phyloP scores from a whole-genome alignment of 2,113 vertebrate genomes.

The Litocranius walleri region DNA sequence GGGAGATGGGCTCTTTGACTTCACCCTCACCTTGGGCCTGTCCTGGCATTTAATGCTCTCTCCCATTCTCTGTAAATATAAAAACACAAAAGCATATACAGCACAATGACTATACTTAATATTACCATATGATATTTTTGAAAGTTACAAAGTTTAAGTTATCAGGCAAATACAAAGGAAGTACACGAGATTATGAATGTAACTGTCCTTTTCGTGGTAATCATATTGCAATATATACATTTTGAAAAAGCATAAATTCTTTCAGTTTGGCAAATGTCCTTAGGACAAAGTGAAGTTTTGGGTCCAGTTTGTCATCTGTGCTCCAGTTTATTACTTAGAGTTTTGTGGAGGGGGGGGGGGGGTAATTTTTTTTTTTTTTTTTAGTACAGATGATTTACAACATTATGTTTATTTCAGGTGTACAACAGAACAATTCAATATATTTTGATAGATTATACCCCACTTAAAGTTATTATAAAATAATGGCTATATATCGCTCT shows the following conservation, averaged over 20 bases:
- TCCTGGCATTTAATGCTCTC: not conserved
- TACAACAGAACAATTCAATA: not conserved
- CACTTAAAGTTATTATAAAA: not conserved
- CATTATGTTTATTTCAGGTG: not conserved
- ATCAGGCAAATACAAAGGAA: not conserved
- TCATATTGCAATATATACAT: not conserved
- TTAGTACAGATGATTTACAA: not conserved
- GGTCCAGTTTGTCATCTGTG: not conserved
- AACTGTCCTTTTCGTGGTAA: not conserved
- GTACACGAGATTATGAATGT: not conserved
- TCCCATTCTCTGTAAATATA: not conserved
- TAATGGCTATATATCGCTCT: not conserved
- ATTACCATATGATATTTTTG: not conserved
- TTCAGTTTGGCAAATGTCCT: not conserved
- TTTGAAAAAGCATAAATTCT: not conserved
- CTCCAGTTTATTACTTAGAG: not conserved
- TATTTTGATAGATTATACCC: not conserved
- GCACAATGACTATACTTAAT: not conserved
- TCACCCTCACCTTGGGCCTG: not conserved
- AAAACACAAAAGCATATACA: not conserved
- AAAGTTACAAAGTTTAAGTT: not conserved
- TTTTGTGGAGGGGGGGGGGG: not conserved
- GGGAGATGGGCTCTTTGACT: not conserved
- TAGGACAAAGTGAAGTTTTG: not conserved
- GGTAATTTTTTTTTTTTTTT: not conserved